phyloP scores from a whole-genome alignment of 2,888 invertebrate genomes.

The Cephalotes varians region DNA sequence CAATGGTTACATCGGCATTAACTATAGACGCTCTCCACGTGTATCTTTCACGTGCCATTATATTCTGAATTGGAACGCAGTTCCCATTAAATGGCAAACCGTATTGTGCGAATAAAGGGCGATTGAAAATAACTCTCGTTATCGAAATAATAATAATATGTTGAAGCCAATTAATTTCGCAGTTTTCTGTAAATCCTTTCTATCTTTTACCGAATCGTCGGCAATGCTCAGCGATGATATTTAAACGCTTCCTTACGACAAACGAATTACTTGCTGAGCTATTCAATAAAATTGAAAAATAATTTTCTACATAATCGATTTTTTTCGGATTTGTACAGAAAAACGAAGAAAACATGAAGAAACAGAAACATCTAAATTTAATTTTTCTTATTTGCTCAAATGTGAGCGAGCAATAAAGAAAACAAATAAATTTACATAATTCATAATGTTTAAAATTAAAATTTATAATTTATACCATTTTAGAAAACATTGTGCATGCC shows the following conservation, averaged over 20 bases:
- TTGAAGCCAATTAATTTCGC: constrained; percentile 14
- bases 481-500: neutral
- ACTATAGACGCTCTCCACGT: constrained; percentile 17
- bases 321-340: neutral
- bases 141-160: constrained; percentile 18
- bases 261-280: neutral
- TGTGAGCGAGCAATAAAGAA: neutral
- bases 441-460: neutral
- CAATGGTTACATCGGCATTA: constrained; percentile 24
- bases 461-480: neutral
- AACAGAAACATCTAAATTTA: neutral
- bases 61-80: constrained; percentile 5
- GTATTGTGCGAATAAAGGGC: constrained; percentile 8
- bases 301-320: neutral
- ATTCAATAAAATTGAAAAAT: neutral
- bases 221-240: neutral
- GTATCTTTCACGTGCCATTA: constrained; percentile 48
- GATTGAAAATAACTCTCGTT: constrained; percentile 31
- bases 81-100: constrained; percentile 1
- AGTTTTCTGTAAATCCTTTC: neutral
- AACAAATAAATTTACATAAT: neutral
- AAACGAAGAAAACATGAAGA: neutral
- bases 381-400: neutral
- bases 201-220: neutral
- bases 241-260: neutral